These are phyloP conservation scores for Siniperca chuatsi DNA, from an alignment of 2,113 vertebrate genomes.

Conservation along the genomic window DNA sequence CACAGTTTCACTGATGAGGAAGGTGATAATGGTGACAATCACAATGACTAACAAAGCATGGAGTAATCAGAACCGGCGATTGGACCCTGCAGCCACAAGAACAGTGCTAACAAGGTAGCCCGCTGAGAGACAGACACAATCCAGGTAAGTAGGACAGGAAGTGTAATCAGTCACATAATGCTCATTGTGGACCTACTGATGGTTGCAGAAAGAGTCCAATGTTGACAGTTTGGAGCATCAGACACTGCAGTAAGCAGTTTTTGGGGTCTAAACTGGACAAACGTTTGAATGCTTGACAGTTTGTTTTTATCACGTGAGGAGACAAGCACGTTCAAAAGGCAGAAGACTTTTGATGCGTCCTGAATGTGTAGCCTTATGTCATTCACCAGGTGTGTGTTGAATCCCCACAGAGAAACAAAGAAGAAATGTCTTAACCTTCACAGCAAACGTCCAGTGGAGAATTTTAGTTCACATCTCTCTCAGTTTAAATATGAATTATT, in stretches of 20 bases:
- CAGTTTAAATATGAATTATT: not conserved
- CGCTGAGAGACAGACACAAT: conserved; percentile 48
- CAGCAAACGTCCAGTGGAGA: not conserved
- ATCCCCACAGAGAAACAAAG: no score
- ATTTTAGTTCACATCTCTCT: not conserved
- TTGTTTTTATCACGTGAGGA: conserved; percentile 13
- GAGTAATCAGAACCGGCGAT: conserved; percentile 69
- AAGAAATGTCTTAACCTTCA: not conserved
- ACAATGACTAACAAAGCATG: conserved; percentile 71
- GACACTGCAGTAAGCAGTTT: not conserved
- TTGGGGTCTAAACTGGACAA: not conserved
- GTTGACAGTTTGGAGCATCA: not conserved
- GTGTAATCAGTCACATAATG: conserved; percentile 43
- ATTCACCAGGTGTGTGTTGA: not conserved
- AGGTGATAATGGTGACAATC: conserved; percentile 77
- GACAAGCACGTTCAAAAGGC: not conserved
- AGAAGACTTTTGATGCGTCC: not conserved
- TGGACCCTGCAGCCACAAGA: conserved; percentile 71
- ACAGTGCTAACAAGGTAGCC: conserved; percentile 64
- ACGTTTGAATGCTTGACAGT: not conserved
- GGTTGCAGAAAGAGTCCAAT: not conserved
- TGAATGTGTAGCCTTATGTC: not conserved
- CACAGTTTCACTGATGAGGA: conserved; percentile 73
- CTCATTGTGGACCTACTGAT: not conserved
- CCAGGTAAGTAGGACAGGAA: conserved; percentile 57